These are phyloP conservation scores for Syngnathus scovelli DNA, from an alignment of 2,113 vertebrate genomes.

Conservation along the genomic window DNA sequence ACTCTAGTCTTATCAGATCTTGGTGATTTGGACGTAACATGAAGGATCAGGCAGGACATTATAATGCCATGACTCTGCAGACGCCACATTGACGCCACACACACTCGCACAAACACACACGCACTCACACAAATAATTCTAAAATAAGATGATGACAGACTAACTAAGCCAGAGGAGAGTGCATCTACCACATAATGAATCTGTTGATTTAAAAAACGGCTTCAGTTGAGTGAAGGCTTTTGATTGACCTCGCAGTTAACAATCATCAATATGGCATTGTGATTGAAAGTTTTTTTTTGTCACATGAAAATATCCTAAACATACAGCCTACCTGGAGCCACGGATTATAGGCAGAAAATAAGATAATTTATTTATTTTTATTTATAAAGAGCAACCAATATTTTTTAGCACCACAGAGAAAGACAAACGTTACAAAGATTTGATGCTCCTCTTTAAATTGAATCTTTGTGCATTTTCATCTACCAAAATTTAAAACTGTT, in stretches of 20 bases:
- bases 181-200: conserved; percentile 50
- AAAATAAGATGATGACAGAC: conserved; percentile 70
- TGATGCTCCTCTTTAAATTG: neutral
- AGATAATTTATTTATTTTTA: neutral
- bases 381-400: neutral
- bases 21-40: conserved; percentile 65
- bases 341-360: neutral
- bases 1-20: conserved; percentile 78
- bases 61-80: conserved; percentile 25
- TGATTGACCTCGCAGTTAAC: neutral
- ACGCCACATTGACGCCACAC: conserved; percentile 13
- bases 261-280: neutral
- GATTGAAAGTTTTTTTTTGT: neutral
- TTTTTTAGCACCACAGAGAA: neutral
- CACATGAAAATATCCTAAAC: neutral
- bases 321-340: neutral
- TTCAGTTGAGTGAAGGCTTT: conserved; percentile 4
- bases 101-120: conserved; percentile 13
- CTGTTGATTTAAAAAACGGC: conserved; percentile 20
- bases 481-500: neutral
- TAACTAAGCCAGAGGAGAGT: conserved; percentile 65
- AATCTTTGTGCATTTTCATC: neutral
- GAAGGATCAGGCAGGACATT: conserved; percentile 35
- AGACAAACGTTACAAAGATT: neutral
- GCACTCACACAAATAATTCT: conserved; percentile 39